Base-by-base conservation (phyloP, 2,797 vertebrate genomes). In the Sphenopsis melanotis region DNA sequence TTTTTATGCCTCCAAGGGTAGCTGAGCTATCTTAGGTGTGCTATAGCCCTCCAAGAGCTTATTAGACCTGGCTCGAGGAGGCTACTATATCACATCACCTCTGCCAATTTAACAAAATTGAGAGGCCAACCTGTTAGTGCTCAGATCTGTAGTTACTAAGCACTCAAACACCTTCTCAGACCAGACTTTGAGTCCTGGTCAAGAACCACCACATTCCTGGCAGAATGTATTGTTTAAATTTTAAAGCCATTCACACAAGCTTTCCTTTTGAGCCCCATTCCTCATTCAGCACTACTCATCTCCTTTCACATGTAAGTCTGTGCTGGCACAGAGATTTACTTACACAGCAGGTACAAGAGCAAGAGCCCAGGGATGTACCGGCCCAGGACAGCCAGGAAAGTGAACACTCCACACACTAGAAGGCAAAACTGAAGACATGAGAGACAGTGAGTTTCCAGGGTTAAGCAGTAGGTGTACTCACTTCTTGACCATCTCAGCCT, bases 301-400 rank as follows among this genome's bases (percentile, higher is more conserved):
- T 77, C 47, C 55, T 89, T 79, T 65, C 70, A 72, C 20, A 9
- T 7, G 0, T 7, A 49, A 57, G 41, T 34, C 71, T 32, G 49
- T 39, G 59, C 1, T 36, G 55, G 77, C 70, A 87, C 37, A 50
- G 76, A 59, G 82, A 49, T 78, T 64, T 96, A 99, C 99, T 99
- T 98, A 99, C 99, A 97, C 42, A 98, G 97, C 80, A 98, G 90
- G 95, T 99, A 99, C 16, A 98, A 99, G 36, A 99, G 98, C 96
- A 99, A 83, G 85, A 99, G 95, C 66, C 99, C 99, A 56, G 99
- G 98, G 96, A 99, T 96, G 84, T 98, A 99, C 70, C 88, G 98
- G 93, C 99, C 99, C 94, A 99, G 97, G 94, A 98, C 96, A 75
- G 99, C 98, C 98, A 99, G 93, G 94, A 98, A 98, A 56, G 98